Evolutionary conservation across 2,113 vertebrate species (phyloP), one percentile per base, ranked within the genome.

Genomic region (Anolis sagrei): DNA sequence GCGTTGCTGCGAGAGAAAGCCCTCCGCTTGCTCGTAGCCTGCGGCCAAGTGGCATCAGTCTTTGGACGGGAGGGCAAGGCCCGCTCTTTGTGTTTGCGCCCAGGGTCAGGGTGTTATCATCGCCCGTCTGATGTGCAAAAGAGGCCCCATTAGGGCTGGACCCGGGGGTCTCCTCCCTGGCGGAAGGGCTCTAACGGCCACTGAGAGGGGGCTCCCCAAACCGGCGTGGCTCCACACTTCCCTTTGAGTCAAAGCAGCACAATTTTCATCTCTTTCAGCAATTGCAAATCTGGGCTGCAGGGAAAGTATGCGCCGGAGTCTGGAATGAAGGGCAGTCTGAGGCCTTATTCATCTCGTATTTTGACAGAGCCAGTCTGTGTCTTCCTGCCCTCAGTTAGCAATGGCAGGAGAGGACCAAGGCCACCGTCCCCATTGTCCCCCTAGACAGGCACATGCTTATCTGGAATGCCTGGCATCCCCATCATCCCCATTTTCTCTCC

Each of bases 31-130:
- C n/a, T n/a, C n/a, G n/a, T n/a, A n/a, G n/a, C n/a, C n/a, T n/a
- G n/a, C n/a, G n/a, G n/a, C n/a, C n/a, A n/a, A n/a, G n/a, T n/a
- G n/a, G n/a, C 51, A 54, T 54, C 10, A 39, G 10, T 5, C 48
- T 27, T 48, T 27, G 44, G 13, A 5, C 5, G 27, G 23, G 5
- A 27, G 73, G 73, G 21, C 48, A 32, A 14, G 19, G 49, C 14
- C 16, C 14, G n/a, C 85, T 80, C 89, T 87, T 75, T 94, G 93
- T 94, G 90, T 87, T 94, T 94, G 88, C 78, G 84, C 92, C 86
- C 88, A 78, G 91, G 94, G 93, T 95, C 95, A 94, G 66, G 39
- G 87, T 90, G 85, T 89, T 91, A 88, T 88, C 92, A 93, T 91
- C 79, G 83, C 39, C 39, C 39, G 39, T 44, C 39, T 44, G 39